phyloP scores from a whole-genome alignment of 2,888 invertebrate genomes.

The Melanchra persicariae region DNA sequence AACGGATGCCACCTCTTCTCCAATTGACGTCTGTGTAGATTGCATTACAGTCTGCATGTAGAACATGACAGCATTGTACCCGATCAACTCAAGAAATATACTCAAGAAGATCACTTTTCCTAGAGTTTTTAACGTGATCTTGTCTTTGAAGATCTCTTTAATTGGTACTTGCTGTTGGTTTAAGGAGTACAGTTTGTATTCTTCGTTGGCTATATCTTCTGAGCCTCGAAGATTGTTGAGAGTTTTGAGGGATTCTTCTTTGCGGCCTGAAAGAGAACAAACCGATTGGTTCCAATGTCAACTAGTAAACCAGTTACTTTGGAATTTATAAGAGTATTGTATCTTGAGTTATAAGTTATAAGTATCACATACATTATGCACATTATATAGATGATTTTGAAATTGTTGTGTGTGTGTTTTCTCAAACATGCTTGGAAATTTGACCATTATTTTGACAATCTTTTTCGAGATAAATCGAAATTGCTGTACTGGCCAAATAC shows the following conservation, averaged over 20 bases:
- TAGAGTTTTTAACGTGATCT: conserved; percentile 17
- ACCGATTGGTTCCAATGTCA: too few species aligned
- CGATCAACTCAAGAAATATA: conserved; percentile 19
- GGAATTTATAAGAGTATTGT: too few species aligned
- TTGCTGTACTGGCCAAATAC: too few species aligned
- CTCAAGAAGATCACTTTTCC: conserved; percentile 34
- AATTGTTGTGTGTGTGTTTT: too few species aligned
- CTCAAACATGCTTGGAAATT: too few species aligned
- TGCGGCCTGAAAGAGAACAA: conserved; percentile 7
- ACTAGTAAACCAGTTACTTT: too few species aligned
- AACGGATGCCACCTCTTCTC: conserved; percentile 24
- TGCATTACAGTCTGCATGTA: conserved; percentile 33
- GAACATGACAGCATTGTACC: conserved; percentile 33
- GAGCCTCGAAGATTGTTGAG: conserved; percentile 26
- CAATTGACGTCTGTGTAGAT: conserved; percentile 21
- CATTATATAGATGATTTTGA: too few species aligned
- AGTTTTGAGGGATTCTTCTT: conserved; percentile 19
- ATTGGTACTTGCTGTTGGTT: neutral
- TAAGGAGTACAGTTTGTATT: conserved; percentile 35
- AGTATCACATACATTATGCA: too few species aligned
- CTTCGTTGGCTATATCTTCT: conserved; percentile 25
- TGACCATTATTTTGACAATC: too few species aligned
- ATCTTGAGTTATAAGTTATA: too few species aligned
- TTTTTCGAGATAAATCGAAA: too few species aligned
- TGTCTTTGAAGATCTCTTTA: conserved; percentile 25